Evolutionary conservation across 2,888 invertebrate species (phyloP).

Genomic region (Syrphus vitripennis): DNA sequence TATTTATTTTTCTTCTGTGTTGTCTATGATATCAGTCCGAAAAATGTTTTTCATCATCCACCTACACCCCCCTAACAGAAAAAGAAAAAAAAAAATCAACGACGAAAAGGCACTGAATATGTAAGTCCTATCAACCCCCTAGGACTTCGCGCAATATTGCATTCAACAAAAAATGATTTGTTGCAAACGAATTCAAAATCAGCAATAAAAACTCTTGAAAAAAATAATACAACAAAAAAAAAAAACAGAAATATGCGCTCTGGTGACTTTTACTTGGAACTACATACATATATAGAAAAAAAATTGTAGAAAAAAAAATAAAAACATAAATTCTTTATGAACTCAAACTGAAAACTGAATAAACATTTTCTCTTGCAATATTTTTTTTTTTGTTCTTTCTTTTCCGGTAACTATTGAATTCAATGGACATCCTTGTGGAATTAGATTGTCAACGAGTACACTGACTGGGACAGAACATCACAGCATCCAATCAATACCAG

Average conservation of each 20-base stretch:
- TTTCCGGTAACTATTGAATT: slow-evolving; percentile 31
- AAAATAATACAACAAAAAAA: neutral
- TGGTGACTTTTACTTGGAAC: slow-evolving; percentile 8
- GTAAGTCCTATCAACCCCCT: neutral
- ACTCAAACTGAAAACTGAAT: slow-evolving; percentile 29
- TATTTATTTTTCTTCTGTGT: neutral
- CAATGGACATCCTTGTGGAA: slow-evolving; percentile 30
- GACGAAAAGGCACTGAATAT: neutral
- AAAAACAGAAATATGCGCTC: slow-evolving; percentile 2
- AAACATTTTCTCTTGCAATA: slow-evolving; percentile 27
- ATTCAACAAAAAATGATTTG: slow-evolving; percentile 14
- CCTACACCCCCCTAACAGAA: neutral
- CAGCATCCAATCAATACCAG: slow-evolving; percentile 93
- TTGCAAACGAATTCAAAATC: slow-evolving; percentile 22
- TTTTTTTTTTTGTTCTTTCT: slow-evolving; percentile 8
- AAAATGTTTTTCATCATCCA: neutral
- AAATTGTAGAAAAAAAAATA: neutral
- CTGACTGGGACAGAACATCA: slow-evolving; percentile 97
- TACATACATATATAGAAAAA: neutral
- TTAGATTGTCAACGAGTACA: slow-evolving; percentile 93
- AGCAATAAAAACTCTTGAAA: slow-evolving; percentile 18
- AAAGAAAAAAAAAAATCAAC: no score
- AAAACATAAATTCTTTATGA: slow-evolving; percentile 34
- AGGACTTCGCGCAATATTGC: neutral
- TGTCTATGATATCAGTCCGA: neutral